These are phyloP conservation scores for Australoheros facetus DNA, from an alignment of 2,797 vertebrate genomes.

Conservation along the genomic window DNA sequence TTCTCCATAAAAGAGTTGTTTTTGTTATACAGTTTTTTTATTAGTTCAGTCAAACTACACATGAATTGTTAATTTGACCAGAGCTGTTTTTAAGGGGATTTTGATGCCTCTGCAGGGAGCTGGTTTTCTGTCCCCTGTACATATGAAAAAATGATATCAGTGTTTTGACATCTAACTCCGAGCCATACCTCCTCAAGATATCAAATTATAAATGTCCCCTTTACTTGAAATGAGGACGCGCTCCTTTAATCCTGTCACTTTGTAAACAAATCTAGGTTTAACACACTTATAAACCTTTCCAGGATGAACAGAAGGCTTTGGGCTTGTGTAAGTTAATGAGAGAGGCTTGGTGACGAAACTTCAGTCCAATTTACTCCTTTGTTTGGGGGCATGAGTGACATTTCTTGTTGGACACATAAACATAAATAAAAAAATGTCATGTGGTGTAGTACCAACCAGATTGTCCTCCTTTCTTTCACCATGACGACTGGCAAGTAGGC, in stretches of 20 bases:
- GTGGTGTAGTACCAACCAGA: constrained; percentile 23
- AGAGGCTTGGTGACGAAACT: neutral
- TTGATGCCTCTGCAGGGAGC: neutral
- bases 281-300: neutral
- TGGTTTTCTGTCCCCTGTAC: neutral
- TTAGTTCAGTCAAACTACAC: neutral
- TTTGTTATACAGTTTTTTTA: neutral
- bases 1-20: neutral
- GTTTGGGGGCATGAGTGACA: constrained; percentile 22
- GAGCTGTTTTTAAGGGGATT: neutral
- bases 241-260: neutral
- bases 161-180: neutral
- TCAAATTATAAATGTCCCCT: neutral
- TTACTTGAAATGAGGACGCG: neutral
- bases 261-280: neutral
- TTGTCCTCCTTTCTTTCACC: constrained; percentile 41
- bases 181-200: neutral
- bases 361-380: constrained; percentile 19
- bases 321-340: neutral
- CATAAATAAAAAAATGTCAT: constrained; percentile 9
- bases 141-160: neutral
- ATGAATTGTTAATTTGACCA: neutral
- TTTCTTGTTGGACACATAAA: constrained; percentile 30
- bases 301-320: neutral
- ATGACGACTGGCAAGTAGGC: constrained; percentile 58